Conservation (phyloP, 2,113 vertebrate genomes). For the Damaliscus lunatus region DNA sequence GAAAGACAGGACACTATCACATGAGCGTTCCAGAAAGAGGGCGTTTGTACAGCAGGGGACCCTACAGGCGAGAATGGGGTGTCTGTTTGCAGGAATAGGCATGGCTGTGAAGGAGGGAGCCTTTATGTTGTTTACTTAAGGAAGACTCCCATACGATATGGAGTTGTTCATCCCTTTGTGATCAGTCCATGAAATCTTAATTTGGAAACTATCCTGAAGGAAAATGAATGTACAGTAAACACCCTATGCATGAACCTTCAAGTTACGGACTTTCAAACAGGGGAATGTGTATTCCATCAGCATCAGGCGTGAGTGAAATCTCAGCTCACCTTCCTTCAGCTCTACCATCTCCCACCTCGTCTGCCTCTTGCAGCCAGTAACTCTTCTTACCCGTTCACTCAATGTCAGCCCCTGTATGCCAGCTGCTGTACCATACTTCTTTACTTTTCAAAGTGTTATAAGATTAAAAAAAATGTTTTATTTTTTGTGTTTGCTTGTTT, state of each 20-base stretch:
- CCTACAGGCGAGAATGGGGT: not conserved
- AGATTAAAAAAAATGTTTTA: not conserved
- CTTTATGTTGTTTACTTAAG: not conserved
- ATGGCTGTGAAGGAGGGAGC: not conserved
- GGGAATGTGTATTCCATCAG: not conserved
- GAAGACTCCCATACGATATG: not conserved
- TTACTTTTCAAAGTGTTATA: not conserved
- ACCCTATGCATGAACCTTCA: not conserved
- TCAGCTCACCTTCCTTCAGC: not conserved
- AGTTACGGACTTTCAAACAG: not conserved
- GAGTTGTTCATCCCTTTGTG: not conserved
- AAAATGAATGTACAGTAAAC: not conserved
- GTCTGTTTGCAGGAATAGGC: not conserved
- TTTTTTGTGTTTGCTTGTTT: not conserved
- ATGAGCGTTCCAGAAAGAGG: not conserved
- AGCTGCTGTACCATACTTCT: not conserved
- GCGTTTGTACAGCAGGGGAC: not conserved
- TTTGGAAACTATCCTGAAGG: not conserved
- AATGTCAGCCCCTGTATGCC: not conserved
- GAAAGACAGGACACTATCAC: not conserved
- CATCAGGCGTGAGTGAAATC: rapidly evolving
- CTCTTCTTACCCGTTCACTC: not conserved
- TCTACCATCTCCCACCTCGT: not conserved
- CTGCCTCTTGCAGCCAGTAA: not conserved
- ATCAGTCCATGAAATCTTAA: not conserved